These are phyloP conservation scores for Myzus persicae DNA, from an alignment of 1,140 invertebrate species.

Conservation along the genomic window DNA sequence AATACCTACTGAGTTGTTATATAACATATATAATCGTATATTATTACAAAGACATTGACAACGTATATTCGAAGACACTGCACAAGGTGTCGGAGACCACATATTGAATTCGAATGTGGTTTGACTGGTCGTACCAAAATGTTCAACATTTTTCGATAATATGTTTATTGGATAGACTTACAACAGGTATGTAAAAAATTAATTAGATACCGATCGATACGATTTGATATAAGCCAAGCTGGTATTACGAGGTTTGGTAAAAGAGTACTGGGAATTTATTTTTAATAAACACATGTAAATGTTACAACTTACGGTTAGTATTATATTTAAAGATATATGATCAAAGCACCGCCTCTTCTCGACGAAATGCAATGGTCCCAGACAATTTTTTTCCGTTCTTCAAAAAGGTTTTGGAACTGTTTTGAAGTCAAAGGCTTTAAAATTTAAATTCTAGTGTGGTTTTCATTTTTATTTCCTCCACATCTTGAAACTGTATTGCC, in stretches of 20 bases:
- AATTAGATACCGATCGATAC: background rate
- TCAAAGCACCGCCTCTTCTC: no score
- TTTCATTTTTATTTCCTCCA: no score
- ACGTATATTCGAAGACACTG: background rate
- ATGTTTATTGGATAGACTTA: background rate
- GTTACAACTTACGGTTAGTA: no score
- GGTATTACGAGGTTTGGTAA: background rate
- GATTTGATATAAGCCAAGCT: background rate
- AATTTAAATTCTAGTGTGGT: no score
- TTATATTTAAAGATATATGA: no score
- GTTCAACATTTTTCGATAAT: slow-evolving; percentile 6
- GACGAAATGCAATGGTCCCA: no score
- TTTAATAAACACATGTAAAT: background rate
- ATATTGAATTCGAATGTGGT: background rate
- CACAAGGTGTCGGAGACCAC: background rate
- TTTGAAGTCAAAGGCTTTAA: no score
- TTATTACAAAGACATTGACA: background rate
- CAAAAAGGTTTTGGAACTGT: no score
- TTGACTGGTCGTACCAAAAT: slow-evolving; percentile 20
- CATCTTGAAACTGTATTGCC: no score
- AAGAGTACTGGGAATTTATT: background rate
- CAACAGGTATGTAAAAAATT: background rate
- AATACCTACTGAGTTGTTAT: background rate
- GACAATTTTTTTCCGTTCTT: no score
- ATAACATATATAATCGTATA: no score